A percentile compares a stretch with the other conserved stretches of the same genome.
Evolutionary conservation across 2,888 invertebrate genomes (phyloP).

Genomic region (Ptychoptera albimana): DNA sequence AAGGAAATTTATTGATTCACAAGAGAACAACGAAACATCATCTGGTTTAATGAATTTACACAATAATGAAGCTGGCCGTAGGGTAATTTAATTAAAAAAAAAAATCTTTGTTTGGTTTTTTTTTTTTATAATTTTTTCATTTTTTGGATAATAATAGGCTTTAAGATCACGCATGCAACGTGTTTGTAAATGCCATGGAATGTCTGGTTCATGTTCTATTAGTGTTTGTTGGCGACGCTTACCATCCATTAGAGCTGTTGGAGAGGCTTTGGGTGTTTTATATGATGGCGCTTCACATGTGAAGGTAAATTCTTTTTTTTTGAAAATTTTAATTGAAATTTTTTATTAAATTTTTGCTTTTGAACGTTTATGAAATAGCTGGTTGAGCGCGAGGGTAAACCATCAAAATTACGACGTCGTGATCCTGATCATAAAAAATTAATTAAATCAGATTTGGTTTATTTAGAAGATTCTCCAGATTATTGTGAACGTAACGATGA

Average conservation of each 20-base stretch:
- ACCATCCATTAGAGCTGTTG: conserved; percentile 59
- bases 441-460: conserved; percentile 80
- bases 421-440: conserved; percentile 70
- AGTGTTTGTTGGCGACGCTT: conserved; percentile 81
- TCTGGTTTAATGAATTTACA: conserved; percentile 78
- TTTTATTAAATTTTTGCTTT: background rate
- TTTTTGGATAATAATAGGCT: conserved; percentile 33
- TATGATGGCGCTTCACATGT: conserved; percentile 83
- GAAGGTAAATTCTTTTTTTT: conserved; percentile 30
- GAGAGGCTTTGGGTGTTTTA: conserved; percentile 56
- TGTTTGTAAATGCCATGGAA: conserved; percentile 86
- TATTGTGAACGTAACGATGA: conserved; percentile 76
- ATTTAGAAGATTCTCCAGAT: conserved; percentile 78
- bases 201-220: conserved; percentile 83
- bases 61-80: conserved; percentile 82
- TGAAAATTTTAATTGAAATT: conserved; percentile 7
- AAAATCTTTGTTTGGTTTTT: conserved; percentile 4
- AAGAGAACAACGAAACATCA: conserved; percentile 54
- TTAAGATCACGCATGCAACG: conserved; percentile 66
- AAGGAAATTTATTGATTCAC: conserved; percentile 70
- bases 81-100: conserved; percentile 39
- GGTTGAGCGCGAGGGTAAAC: conserved; percentile 40
- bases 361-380: conserved; percentile 5
- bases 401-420: conserved; percentile 54
- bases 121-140: background rate